These are phyloP conservation scores for Atethmia centrago DNA, from an alignment of 2,888 invertebrate genomes.

Conservation along the genomic window DNA sequence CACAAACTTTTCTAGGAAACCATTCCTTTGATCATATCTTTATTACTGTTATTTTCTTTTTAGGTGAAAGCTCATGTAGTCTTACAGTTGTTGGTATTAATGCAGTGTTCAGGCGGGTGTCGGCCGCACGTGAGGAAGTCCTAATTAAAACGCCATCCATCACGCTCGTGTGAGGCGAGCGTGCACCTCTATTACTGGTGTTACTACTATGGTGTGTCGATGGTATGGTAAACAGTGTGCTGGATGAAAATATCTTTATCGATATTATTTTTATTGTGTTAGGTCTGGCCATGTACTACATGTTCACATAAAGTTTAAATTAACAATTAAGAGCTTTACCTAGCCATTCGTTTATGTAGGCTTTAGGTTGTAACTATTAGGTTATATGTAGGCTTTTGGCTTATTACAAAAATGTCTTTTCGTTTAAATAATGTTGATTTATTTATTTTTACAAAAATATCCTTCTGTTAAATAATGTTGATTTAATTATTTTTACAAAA, in stretches of 20 bases:
- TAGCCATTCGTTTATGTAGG: no score
- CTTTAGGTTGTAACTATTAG: no score
- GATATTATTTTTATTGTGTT: no score
- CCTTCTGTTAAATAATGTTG: no score
- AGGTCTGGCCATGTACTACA: not conserved
- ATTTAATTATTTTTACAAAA: no score
- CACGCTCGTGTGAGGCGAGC: conserved; percentile 74
- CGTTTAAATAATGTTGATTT: no score
- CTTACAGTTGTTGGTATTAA: conserved; percentile 42
- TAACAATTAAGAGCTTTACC: not conserved
- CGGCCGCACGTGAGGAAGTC: conserved; percentile 77
- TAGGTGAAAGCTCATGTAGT: conserved; percentile 23
- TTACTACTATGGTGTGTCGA: conserved; percentile 63
- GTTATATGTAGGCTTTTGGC: no score
- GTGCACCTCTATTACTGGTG: conserved; percentile 74
- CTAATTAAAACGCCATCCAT: conserved; percentile 89
- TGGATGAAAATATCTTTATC: not conserved
- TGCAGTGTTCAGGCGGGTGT: conserved; percentile 37
- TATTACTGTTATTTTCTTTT: conserved; percentile 41
- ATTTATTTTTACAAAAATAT: no score
- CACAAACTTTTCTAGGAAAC: conserved; percentile 31
- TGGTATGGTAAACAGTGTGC: not conserved
- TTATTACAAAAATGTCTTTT: not conserved
- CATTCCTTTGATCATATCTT: conserved; percentile 49
- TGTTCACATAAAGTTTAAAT: not conserved